These are phyloP conservation scores for Odocoileus virginianus DNA, from an alignment of 2,113 vertebrate species.

Conservation along the genomic window DNA sequence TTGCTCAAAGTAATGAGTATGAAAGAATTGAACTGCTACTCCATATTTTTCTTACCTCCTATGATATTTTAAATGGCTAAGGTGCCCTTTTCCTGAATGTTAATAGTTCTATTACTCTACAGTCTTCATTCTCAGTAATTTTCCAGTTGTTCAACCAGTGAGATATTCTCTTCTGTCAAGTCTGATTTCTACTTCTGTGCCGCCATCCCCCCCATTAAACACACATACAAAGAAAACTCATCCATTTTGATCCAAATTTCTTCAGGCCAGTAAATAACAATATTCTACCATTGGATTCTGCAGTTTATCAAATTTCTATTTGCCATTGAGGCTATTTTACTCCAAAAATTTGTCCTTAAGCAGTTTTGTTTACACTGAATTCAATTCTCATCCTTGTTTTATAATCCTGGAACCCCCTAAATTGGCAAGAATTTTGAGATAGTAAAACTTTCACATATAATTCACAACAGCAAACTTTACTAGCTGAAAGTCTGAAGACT, in stretches of 20 bases:
- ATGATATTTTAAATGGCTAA: not conserved
- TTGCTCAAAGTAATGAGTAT: not conserved
- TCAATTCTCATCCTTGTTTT: not conserved
- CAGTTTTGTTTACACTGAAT: not conserved
- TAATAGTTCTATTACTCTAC: not conserved
- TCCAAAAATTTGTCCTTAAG: not conserved
- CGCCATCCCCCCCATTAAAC: not conserved
- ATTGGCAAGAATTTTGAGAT: not conserved
- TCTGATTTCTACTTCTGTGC: not conserved
- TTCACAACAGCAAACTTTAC: not conserved
- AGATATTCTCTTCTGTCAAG: not conserved
- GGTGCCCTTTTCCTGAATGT: not conserved
- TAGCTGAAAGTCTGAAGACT: not conserved
- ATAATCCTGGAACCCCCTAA: not conserved
- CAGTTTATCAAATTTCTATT: not conserved
- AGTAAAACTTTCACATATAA: not conserved
- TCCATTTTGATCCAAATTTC: not conserved
- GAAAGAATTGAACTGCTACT: not conserved
- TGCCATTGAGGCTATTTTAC: not conserved
- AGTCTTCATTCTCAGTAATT: constrained; percentile 29
- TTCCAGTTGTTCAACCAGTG: not conserved
- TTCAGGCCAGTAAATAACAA: not conserved
- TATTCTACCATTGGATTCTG: not conserved
- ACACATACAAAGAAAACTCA: not conserved
- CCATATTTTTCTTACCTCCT: not conserved